Percentiles rank a stretch among this genome's conserved stretches.
Conservation (phyloP, 2,113 vertebrate species). For the Gnathonemus longibarbis region DNA sequence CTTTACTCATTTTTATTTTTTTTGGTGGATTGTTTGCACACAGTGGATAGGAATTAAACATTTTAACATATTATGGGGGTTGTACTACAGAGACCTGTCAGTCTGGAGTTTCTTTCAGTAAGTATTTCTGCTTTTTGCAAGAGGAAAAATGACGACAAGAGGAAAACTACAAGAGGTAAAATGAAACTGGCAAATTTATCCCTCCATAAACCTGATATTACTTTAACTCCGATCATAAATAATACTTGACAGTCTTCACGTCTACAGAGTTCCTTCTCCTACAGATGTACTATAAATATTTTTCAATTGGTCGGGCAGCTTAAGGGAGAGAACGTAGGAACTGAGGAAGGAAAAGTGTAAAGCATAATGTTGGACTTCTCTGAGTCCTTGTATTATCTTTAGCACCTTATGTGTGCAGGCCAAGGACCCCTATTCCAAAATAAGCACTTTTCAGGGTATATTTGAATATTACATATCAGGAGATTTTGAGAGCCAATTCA, state of each 20-base stretch:
- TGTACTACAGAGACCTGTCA: not conserved
- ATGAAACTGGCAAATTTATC: constrained; percentile 10
- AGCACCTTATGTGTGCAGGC: constrained; percentile 22
- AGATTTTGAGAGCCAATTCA: constrained; percentile 14
- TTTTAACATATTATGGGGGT: not conserved
- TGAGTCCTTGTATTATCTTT: constrained; percentile 21
- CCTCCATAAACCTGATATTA: constrained; percentile 20
- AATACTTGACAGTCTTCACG: constrained; percentile 9
- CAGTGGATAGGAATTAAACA: not conserved
- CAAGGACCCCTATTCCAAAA: constrained; percentile 6
- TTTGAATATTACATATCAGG: constrained; percentile 21
- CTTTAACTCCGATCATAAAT: constrained; percentile 23
- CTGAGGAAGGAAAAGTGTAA: constrained; percentile 3
- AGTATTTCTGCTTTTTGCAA: not conserved
- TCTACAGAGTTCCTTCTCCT: constrained; percentile 12
- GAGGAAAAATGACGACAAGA: not conserved
- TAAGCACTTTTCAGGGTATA: constrained; percentile 24
- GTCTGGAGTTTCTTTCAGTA: not conserved
- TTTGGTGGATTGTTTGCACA: not conserved
- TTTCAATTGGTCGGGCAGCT: constrained; percentile 12
- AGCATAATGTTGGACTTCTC: constrained; percentile 17
- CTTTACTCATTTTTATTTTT: not conserved
- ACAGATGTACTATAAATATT: constrained; percentile 26
- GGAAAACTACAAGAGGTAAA: not conserved
- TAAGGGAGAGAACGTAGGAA: constrained; percentile 12